phyloP scores from a whole-genome alignment of 2,797 vertebrate species.

The Rachycentron canadum region DNA sequence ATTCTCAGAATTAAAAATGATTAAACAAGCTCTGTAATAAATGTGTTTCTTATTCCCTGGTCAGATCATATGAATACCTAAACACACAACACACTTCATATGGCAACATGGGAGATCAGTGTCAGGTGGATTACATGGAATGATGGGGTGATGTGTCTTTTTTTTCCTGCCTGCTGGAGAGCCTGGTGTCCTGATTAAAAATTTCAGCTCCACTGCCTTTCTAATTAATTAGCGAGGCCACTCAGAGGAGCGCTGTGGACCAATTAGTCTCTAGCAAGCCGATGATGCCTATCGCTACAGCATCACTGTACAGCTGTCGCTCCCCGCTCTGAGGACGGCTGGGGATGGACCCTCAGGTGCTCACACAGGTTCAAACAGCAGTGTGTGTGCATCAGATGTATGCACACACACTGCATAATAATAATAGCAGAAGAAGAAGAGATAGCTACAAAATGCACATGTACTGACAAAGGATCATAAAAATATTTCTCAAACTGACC shows the following conservation, averaged over 20 bases:
- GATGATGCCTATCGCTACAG: conserved; percentile 84
- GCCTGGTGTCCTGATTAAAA: conserved; percentile 87
- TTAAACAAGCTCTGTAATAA: conserved; percentile 58
- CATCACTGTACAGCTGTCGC: conserved; percentile 84
- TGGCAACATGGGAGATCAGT: conserved; percentile 76
- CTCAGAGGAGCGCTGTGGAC: conserved; percentile 82
- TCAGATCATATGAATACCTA: conserved; percentile 69
- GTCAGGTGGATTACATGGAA: conserved; percentile 83
- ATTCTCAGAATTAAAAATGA: conserved; percentile 65
- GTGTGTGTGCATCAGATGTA: conserved; percentile 49
- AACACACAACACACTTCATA: conserved; percentile 73
- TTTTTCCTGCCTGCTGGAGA: conserved; percentile 67
- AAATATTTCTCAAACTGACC: conserved; percentile 17
- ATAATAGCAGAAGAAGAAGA: neutral
- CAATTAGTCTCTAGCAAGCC: conserved; percentile 85
- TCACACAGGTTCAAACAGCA: conserved; percentile 73
- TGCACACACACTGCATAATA: conserved; percentile 9
- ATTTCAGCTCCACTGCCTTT: conserved; percentile 87
- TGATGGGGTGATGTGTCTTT: conserved; percentile 78
- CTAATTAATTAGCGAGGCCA: conserved; percentile 88
- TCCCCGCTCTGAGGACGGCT: conserved; percentile 73
- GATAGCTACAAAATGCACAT: neutral
- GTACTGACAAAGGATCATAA: neutral
- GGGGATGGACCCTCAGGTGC: conserved; percentile 80
- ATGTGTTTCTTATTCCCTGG: conserved; percentile 69